phyloP scores from a whole-genome alignment of 2,888 invertebrate species.

The Balanococcus diminutus region DNA sequence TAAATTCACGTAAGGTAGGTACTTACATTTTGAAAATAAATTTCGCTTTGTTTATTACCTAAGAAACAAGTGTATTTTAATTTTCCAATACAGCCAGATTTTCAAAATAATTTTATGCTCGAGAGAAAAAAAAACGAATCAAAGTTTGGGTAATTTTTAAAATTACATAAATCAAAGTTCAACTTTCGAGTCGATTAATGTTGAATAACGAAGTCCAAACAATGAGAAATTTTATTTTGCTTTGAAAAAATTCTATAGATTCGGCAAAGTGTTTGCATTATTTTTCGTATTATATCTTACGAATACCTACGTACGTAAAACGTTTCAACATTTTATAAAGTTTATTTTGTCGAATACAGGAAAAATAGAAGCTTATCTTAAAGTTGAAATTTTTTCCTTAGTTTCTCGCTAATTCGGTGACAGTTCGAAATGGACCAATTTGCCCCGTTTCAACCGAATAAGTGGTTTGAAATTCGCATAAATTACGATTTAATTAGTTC shows the following conservation, averaged over 20 bases:
- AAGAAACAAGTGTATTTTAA: not conserved
- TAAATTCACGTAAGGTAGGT: not conserved
- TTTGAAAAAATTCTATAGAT: not conserved
- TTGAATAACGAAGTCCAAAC: not conserved
- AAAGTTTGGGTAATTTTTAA: too few species aligned
- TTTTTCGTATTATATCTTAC: too few species aligned
- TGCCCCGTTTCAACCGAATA: not conserved
- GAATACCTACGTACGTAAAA: too few species aligned
- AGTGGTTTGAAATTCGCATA: conserved; percentile 14
- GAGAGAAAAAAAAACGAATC: not conserved
- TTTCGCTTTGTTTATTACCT: not conserved
- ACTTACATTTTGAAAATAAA: not conserved
- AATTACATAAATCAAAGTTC: not conserved
- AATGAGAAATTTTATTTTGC: not conserved
- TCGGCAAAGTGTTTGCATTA: too few species aligned
- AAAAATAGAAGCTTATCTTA: not conserved
- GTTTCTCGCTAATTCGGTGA: not conserved
- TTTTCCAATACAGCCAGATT: not conserved
- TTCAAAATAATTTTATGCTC: not conserved
- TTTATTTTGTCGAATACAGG: not conserved
- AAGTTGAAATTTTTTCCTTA: not conserved
- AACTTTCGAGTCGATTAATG: not conserved
- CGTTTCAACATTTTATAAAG: not conserved
- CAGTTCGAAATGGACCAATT: not conserved
- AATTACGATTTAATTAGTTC: conserved; percentile 41